A percentile compares a stretch with the other conserved stretches of the same genome.
phyloP scores from a whole-genome alignment of 2,888 invertebrate genomes.

The Hyposoter didymator region DNA sequence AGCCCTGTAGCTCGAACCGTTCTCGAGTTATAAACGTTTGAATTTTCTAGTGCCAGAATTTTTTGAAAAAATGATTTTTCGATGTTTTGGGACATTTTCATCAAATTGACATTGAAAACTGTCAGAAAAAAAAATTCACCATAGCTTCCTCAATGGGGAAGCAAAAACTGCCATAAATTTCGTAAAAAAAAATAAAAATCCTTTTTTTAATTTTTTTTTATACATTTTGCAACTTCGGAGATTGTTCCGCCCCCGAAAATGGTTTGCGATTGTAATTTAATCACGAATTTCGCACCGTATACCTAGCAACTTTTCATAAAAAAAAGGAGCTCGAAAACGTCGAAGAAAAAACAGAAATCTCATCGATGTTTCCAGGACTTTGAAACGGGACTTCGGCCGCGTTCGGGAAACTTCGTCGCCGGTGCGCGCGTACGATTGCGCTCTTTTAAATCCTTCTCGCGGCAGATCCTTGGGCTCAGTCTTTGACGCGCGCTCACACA shows the following conservation, averaged over 20 bases:
- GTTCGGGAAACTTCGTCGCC: constrained; percentile 77
- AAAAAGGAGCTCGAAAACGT: not conserved
- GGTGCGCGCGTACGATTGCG: constrained; percentile 61
- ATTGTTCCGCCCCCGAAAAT: not conserved
- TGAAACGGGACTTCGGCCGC: constrained; percentile 76
- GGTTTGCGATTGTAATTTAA: not conserved
- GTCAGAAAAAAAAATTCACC: too few relatives aligned
- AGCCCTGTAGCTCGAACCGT: too few relatives aligned
- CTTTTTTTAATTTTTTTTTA: not conserved
- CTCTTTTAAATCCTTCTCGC: constrained; percentile 75
- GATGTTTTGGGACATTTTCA: too few relatives aligned
- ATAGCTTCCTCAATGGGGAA: too few relatives aligned
- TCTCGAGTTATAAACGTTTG: too few relatives aligned
- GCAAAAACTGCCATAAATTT: too few relatives aligned
- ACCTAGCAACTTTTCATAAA: not conserved
- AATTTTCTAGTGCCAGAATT: too few relatives aligned
- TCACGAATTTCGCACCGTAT: not conserved
- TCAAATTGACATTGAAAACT: too few relatives aligned
- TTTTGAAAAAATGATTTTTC: too few relatives aligned
- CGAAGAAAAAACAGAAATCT: constrained; percentile 20
- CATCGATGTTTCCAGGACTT: constrained; percentile 70
- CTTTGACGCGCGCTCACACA: constrained; percentile 78
- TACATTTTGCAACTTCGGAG: not conserved
- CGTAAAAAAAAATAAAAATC: too few relatives aligned
- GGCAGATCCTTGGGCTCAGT: constrained; percentile 75